Evolutionary conservation across 64 coral and sea anemone genomes (phyloP), one percentile per base, ranked within the genome.

Genomic region (Exaiptasia diaphana): DNA sequence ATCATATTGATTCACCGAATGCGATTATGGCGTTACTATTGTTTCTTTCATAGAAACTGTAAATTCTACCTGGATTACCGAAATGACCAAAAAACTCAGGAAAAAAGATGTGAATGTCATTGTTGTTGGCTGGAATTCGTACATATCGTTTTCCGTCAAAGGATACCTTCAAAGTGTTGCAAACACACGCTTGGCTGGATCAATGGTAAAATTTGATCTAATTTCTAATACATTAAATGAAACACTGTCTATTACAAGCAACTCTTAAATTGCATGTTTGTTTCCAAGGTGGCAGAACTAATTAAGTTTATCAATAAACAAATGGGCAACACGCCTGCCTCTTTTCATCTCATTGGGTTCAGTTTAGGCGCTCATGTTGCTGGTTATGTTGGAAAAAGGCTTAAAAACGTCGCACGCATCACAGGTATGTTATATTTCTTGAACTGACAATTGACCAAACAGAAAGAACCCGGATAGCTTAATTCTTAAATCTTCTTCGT

Each of bases 291-390:
- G 31, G 68, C 86, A 37, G 86, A 89, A 62, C 17, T 89, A 68
- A 89, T 89, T 41, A 81, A 73, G 67, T 89, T 90, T 28, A 69
- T 90, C 9, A 82, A 44, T 15, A 31, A 37, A 5, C 59, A 76
- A 52, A 90, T 31, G 2, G 40, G 49, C 10, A 76, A 82, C 36
- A 76, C 57, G 9, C 22, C 79, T 10, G 49, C 43, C n/a, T 58
- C 73, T 37, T 90, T 83, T 25, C 74, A 83, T 35, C 35, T 83
- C 13, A n/a, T 90, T 64, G 87, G 87, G 7, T 90, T 83, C 30
- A 76, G 71, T 77, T 45, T 90, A 28, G 87, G 87, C 4, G 79
- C 87, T 22, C 87, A 90, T 13, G 38, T 63, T 25, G 78, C 87
- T 17, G 87, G 79, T 28, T 76, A 68, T 20, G 87, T 72, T 50